Base-by-base conservation (phyloP, 2,113 vertebrate genomes). In the Salvelinus namaycush region DNA sequence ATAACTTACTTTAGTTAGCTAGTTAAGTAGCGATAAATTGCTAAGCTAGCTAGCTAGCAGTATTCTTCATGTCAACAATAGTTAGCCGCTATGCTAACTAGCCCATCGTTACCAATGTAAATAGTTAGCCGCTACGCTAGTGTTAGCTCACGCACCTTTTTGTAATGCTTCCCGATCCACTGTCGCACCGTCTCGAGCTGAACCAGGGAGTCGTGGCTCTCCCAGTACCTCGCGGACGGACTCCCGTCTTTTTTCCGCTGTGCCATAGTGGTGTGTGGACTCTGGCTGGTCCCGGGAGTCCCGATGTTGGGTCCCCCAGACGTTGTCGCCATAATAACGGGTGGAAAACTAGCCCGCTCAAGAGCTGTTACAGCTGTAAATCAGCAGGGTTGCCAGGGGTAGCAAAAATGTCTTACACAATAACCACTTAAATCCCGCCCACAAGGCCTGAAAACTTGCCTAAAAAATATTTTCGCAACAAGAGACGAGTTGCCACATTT, bases 131-230 rank as follows among this genome's bases (percentile, higher is more conserved):
- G 14, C 20, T n/a, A 22, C 6, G 26, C 13, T 20, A 59, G 49
- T 54, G 67, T 89, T 89, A 87, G 29, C 74, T 87, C 7, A 22
- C 59, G 59, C 59, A 97, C 96, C 96, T 97, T 98, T 91, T 96
- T 97, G 93, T 97, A 97, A 89, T 97, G 95, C 90, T 97, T 97
- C 74, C 93, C 95, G 64, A 97, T 91, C 97, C 96, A 98, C 79
- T 93, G 93, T 34, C 96, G 94, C 84, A 95, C 93, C 54, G 91
- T 86, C 79, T 98, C 96, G 87, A 98, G 87, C 86, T 97, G 96
- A 49, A 94, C 90, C 78, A 95, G 90, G 11, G 95, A 97, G 54
- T 97, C 96, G 9, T 94, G 87, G 80, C 94, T 95, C 89, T 98
- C 97, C 95, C 96, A 97, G 77, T 95, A 96, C 90, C 94, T 92